A percentile compares a stretch with the other conserved stretches of the same genome.
These are phyloP conservation scores for Suillia variegata DNA, from an alignment of 2,888 invertebrate genomes.

Conservation along the genomic window DNA sequence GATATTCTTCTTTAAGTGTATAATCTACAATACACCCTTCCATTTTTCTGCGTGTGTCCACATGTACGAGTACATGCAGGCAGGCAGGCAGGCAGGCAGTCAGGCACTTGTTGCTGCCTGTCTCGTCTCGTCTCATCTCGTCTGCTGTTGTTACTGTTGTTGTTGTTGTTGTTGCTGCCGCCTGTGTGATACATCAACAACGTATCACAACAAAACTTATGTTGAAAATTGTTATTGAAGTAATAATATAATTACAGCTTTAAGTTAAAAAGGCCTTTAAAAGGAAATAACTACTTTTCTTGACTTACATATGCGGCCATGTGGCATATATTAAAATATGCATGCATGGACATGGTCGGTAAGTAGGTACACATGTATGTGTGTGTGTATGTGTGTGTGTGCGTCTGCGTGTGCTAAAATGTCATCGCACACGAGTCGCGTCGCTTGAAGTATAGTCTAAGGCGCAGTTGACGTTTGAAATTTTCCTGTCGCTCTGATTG, in stretches of 20 bases:
- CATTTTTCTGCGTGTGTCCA: constrained; percentile 14
- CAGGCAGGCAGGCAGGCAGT: not conserved
- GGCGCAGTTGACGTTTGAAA: not conserved
- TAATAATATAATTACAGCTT: constrained; percentile 41
- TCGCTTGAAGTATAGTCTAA: not conserved
- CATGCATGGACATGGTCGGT: not conserved
- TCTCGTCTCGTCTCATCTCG: not conserved
- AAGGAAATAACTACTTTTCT: constrained; percentile 37
- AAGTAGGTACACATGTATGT: no score
- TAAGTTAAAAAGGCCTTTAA: constrained; percentile 28
- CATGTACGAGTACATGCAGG: constrained; percentile 14
- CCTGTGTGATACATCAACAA: constrained; percentile 11
- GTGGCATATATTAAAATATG: constrained; percentile 9
- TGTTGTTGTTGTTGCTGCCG: not conserved
- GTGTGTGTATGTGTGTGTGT: not conserved
- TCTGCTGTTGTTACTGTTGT: no score
- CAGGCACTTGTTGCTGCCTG: not conserved
- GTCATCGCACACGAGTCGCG: not conserved
- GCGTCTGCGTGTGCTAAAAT: not conserved
- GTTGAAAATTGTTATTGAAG: constrained; percentile 39
- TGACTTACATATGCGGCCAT: constrained; percentile 2
- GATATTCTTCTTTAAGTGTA: no score
- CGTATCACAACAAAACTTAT: constrained; percentile 33
- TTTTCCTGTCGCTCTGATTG: not conserved
- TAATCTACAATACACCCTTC: constrained; percentile 29